Conservation (phyloP, 2,113 vertebrate species). For the Stomatorhinus ivindoensis region DNA sequence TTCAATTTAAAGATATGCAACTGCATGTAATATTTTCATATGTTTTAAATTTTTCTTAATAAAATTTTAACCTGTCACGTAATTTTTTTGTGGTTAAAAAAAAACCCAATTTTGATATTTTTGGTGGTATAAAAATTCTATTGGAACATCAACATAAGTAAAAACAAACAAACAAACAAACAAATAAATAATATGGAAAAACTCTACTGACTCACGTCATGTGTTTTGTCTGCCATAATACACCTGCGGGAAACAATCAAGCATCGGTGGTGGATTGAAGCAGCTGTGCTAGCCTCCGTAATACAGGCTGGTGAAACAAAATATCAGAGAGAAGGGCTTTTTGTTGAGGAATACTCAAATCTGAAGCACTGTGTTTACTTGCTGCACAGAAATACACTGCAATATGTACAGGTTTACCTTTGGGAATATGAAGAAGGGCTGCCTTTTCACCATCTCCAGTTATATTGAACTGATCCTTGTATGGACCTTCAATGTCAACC, state of each 20-base stretch:
- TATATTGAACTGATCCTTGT: conserved; percentile 14
- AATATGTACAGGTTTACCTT: conserved; percentile 27
- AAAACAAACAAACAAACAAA: not conserved
- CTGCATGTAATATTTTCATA: not conserved
- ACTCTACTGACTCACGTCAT: not conserved
- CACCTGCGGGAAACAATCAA: not conserved
- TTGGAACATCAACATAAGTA: not conserved
- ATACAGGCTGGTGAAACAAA: not conserved
- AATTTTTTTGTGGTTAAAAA: not conserved
- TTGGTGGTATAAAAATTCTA: not conserved
- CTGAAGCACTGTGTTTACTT: conserved; percentile 36
- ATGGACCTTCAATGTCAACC: conserved; percentile 15
- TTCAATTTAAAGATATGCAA: not conserved
- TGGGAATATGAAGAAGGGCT: conserved; percentile 13
- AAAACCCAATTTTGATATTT: not conserved
- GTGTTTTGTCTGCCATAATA: not conserved
- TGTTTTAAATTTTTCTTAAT: not conserved
- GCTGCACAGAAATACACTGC: conserved; percentile 40
- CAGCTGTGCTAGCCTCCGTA: not conserved
- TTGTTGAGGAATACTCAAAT: not conserved
- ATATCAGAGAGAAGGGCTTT: conserved; percentile 3
- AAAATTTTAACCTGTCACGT: not conserved
- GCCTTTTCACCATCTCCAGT: conserved; percentile 17
- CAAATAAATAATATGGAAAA: not conserved
- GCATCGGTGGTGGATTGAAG: not conserved